Evolutionary conservation across 1,140 invertebrate genomes (phyloP), one percentile per base, ranked within the genome.

Genomic region (Orchestia grillus): DNA sequence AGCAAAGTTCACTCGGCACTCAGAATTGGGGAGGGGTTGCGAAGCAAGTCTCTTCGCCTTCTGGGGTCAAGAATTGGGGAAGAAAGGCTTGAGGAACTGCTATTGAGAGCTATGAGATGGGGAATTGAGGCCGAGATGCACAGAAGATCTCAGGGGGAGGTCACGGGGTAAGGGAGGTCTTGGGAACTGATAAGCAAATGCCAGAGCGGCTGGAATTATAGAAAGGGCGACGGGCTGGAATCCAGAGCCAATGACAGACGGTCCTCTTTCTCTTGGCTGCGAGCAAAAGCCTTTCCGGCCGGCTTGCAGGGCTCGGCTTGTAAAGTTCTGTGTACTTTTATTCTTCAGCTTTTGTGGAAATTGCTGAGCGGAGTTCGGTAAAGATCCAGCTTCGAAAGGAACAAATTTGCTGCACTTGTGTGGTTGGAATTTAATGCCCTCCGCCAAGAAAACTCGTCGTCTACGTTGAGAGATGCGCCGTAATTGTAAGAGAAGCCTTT

Each of bases 41-140:
- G 92, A 94, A 44, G 92, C 43, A 94, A 77, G 15, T 77, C 62
- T 77, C 92, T 45, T 36, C 40, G 44, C 11, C 43, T 94, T 94
- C 36, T 47, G 92, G 44, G 92, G 92, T 94, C 92, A 94, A 45
- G 92, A 94, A 44, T 94, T 94, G 43, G 44, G 92, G 92, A 94
- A 47, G 92, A 45, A 94, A 94, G 40, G 92, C 88, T 94, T 47
- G 44, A 94, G 47, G 92, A 94, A 94, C 92, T 94, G 92, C 44
- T 44, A 28, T 94, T 94, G 92, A 47, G 92, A 47, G 43, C 92
- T 45, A 94, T 45, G 92, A 94, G 92, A 94, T 94, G 44, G 92
- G 92, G 92, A 94, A 94, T 94, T 94, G 92, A 90, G 88, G 41
- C 88, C 6, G 88, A 42, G n/a, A 41, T 90, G 43, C 36, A 41